Evolutionary conservation across 2,113 vertebrate species (phyloP).

Genomic region (Corvus moneduloides): DNA sequence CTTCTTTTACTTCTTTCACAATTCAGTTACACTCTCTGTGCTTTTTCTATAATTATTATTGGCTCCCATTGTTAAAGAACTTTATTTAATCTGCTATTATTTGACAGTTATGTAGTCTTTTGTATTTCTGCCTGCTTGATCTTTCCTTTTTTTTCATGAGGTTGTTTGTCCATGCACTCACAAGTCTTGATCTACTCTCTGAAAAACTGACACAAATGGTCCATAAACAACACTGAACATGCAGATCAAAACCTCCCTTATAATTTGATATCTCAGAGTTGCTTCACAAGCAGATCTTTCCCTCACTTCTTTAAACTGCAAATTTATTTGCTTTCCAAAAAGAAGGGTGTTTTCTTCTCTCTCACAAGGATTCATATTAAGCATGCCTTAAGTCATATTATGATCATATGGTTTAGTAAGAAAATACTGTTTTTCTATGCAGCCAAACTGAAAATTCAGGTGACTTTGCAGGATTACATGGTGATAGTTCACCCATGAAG

Average conservation of each 20-base stretch:
- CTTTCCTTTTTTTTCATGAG: background rate
- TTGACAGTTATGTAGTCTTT: background rate
- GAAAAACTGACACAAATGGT: background rate
- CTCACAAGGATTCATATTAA: background rate
- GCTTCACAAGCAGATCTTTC: background rate
- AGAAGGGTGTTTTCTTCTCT: background rate
- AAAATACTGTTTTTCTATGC: background rate
- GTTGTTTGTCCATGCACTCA: background rate
- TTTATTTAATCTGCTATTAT: slow-evolving; percentile 38
- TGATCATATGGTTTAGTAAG: background rate
- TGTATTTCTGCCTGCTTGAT: background rate
- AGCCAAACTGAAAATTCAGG: background rate
- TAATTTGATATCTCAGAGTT: background rate
- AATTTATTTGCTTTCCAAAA: background rate
- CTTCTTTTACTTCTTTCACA: slow-evolving; percentile 9
- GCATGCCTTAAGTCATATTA: background rate
- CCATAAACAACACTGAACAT: background rate
- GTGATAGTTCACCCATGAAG: background rate
- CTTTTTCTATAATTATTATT: background rate
- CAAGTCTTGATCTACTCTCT: background rate
- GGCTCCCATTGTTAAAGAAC: background rate
- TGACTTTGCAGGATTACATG: background rate
- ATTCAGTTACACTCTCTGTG: background rate
- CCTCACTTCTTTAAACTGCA: background rate
- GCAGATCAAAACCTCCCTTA: background rate